Evolutionary conservation across 1,140 invertebrate species (phyloP).

Genomic region (Drosophila orosa): DNA sequence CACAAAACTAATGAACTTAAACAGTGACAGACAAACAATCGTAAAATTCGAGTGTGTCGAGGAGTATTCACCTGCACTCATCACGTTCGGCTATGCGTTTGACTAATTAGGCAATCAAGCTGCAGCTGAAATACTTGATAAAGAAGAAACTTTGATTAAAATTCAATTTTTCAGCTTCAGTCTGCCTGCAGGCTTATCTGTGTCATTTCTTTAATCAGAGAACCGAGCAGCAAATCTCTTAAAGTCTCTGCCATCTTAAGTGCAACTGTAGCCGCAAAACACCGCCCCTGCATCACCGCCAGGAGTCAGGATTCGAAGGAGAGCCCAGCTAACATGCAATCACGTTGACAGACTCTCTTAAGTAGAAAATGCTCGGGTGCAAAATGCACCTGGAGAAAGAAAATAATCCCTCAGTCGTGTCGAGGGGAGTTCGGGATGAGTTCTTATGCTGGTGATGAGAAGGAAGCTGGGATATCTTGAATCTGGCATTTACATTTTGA

Average conservation of each 20-base stretch:
- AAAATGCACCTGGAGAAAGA: conserved; percentile 69
- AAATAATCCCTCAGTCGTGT: conserved; percentile 59
- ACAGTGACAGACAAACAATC: conserved; percentile 37
- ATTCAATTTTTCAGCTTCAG: neutral
- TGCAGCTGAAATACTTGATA: neutral
- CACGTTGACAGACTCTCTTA: conserved; percentile 80
- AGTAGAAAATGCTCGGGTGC: conserved; percentile 70
- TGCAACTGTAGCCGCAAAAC: conserved; percentile 38
- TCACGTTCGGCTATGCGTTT: conserved; percentile 33
- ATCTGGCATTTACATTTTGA: neutral
- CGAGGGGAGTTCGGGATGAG: neutral
- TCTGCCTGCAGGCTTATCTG: neutral
- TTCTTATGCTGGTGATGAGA: conserved; percentile 4
- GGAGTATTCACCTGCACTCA: conserved; percentile 25
- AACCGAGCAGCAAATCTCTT: conserved; percentile 12
- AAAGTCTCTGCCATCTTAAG: conserved; percentile 33
- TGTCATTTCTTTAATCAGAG: conserved; percentile 9
- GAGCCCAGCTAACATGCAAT: conserved; percentile 68
- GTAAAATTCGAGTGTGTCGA: conserved; percentile 5
- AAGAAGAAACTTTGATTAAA: conserved; percentile 3
- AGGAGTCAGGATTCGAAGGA: conserved; percentile 18
- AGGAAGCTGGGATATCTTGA: neutral
- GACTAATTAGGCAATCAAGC: conserved; percentile 39
- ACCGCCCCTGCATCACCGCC: conserved; percentile 1
- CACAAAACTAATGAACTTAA: conserved; percentile 73